Evolutionary conservation across 2,113 vertebrate genomes (phyloP).

Genomic region (Oceanodroma tethys): DNA sequence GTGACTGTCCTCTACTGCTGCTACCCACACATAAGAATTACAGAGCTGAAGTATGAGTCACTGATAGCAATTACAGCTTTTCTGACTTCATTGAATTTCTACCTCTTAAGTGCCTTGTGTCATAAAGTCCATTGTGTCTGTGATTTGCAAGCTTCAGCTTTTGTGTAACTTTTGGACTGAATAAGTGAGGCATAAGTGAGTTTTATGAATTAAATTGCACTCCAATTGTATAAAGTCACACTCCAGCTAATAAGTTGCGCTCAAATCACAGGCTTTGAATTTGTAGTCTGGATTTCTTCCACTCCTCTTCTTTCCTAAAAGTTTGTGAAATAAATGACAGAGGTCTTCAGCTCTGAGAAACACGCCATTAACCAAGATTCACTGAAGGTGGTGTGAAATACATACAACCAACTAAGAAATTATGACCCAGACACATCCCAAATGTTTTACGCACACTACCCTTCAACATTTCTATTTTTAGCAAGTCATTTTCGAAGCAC

Average conservation of each 20-base stretch:
- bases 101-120: background rate
- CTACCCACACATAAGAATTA: background rate
- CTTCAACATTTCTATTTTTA: background rate
- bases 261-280: background rate
- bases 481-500: background rate
- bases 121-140: background rate
- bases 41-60: background rate
- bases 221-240: background rate
- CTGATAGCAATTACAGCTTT: background rate
- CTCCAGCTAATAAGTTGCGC: background rate
- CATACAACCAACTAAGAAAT: background rate
- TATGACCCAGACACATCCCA: background rate
- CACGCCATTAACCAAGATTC: background rate
- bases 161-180: background rate
- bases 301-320: background rate
- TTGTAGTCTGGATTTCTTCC: background rate
- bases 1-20: background rate
- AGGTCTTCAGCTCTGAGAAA: background rate
- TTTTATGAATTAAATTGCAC: background rate
- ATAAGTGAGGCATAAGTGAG: background rate
- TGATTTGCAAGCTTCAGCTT: background rate
- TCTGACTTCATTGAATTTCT: background rate
- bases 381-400: background rate
- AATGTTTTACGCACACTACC: background rate
- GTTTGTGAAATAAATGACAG: background rate